Evolutionary conservation across 64 coral and sea anemone genomes (phyloP), one percentile per base, ranked within the genome.

Genomic region (Anthopleura sola): DNA sequence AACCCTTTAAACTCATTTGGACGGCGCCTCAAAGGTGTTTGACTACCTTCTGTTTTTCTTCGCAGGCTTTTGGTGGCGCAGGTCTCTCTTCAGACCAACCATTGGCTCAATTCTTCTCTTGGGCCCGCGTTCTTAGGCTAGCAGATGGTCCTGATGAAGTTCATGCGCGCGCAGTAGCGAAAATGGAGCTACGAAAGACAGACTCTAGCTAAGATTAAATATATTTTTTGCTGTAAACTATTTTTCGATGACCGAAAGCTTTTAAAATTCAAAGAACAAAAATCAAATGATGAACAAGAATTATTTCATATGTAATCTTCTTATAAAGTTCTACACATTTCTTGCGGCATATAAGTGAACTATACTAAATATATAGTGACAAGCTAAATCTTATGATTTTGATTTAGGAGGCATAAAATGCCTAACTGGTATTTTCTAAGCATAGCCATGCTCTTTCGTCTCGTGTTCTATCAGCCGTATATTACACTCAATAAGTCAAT

Each of bases 111-210:
- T 98, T 98, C 54, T 98, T 93, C 88, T 87, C 89, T 18, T 94
- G 87, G 92, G 92, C 96, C 24, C 90, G 96, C 33, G 69, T 98
- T 87, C 82, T 98, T 31, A 86, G 96, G 23, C 82, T 98, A 17
- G 96, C 96, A 2, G 96, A 98, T 51, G 96, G 96, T 26, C 96
- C 96, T 48, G 96, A 98, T 37, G 96, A 98, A 58, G 96, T 98
- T 33, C 96, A 98, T 80, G 69, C 81, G 81, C 84, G 96, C 82
- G 87, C 96, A 0, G 54, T 98, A 66, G 92, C 96, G 2, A 92
- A 91, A 47, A 83, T 91, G 90, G 96, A 98, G 81, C 82, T 98
- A 2, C 94, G 82, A 29, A 94, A 64, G 31, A 32, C 28, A 29
- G 14, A 71, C 11, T n/a, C 14, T 71, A 34, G 28, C 34, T 62